Base-by-base conservation (phyloP, 2,113 vertebrate species). In the Aptenodytes forsteri region DNA sequence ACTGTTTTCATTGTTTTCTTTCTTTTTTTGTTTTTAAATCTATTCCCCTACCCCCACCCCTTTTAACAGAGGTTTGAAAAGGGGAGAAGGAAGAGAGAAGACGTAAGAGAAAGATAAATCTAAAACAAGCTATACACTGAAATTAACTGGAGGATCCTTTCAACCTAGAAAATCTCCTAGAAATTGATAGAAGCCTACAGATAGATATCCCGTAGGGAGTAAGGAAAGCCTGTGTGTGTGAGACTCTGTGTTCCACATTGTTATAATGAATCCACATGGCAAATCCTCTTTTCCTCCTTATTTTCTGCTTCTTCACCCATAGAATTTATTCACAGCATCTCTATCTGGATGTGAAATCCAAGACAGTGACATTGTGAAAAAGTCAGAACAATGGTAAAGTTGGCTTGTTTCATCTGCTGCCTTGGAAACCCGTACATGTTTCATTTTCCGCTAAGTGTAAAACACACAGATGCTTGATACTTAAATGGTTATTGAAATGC, bases 321-420 rank as follows among this genome's bases (percentile, higher is more conserved):
- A 94, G 88, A 97, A 97, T 97, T 98, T 97, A 97, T 98, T 97
- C 96, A 97, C 96, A 96, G 96, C 90, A 96, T 96, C 97, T 97
- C 87, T 96, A 97, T 97, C 97, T 97, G 95, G 91, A 95, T 92
- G 94, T 89, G 91, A 97, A 98, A 98, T 96, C 93, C 96, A 96
- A 90, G 96, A 94, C 86, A 97, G 93, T 87, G 93, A 96, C 91
- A 96, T 90, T 96, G 96, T 97, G 94, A 97, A 96, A 84, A 97
- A 96, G 80, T 94, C 88, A 93, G 84, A 95, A 97, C 92, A 96
- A 93, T 96, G 79, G 92, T 91, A 72, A 93, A 92, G 83, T 95
- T 97, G 91, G 46, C 89, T 96, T 70, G 83, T 95, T 97, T 97
- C 83, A 94, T 93, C 87, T 94, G 91, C 93, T 96, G 77, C 92